These are phyloP conservation scores for Coleophora flavipennella DNA, from an alignment of 2,888 invertebrate species.

Conservation along the genomic window DNA sequence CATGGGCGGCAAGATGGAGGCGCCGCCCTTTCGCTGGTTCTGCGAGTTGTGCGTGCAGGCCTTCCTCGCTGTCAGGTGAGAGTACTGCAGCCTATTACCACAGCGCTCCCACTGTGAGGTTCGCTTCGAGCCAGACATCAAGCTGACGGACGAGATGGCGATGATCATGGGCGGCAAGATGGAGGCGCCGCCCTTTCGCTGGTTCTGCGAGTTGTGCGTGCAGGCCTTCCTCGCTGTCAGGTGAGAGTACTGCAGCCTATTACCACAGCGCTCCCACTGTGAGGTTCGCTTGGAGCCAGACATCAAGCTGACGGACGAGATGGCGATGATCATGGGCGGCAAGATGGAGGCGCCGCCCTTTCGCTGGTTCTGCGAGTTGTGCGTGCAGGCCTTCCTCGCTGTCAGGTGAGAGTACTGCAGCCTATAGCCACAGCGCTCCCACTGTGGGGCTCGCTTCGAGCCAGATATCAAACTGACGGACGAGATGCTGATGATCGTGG, in stretches of 20 bases:
- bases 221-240: conserved; percentile 97
- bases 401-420: no score
- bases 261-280: no score
- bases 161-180: conserved; percentile 99
- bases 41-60: conserved; percentile 98
- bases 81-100: no score
- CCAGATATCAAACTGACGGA: conserved; percentile 99
- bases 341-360: conserved; percentile 98
- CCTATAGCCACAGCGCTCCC: no score
- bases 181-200: conserved; percentile 96
- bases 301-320: conserved; percentile 98
- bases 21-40: conserved; percentile 98
- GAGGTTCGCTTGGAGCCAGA: conserved; percentile 99
- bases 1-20: conserved; percentile 99
- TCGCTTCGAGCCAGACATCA: conserved; percentile 99
- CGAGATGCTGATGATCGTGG: conserved; percentile 99
- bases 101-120: no score
- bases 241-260: no score
- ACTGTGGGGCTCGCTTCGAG: no score
- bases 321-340: conserved; percentile 99
- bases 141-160: conserved; percentile 99
- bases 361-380: conserved; percentile 98
- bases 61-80: conserved; percentile 95
- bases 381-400: conserved; percentile 97
- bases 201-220: conserved; percentile 98